phyloP scores from a whole-genome alignment of 2,888 invertebrate species.

The Clistopyga incitator region DNA sequence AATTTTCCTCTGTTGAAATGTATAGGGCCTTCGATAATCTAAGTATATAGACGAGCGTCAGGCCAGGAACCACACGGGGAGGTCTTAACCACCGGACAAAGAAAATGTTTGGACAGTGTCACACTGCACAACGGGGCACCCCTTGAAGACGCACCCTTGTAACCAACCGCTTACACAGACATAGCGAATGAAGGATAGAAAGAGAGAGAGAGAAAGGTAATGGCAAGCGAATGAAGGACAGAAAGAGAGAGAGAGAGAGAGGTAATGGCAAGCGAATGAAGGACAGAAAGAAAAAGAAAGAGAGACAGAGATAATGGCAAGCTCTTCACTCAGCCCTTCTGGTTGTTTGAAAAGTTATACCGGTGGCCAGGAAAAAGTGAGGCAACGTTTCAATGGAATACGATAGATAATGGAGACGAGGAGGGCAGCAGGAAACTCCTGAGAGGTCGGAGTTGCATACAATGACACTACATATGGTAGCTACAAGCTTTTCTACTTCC shows the following conservation, averaged over 20 bases:
- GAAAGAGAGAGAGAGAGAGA: conserved; percentile 38
- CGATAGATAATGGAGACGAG: conserved; percentile 1
- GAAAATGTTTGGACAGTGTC: conserved; percentile 84
- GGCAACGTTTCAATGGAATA: background rate
- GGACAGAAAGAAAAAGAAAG: conserved; percentile 29
- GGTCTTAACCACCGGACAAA: conserved; percentile 83
- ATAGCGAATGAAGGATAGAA: conserved; percentile 9
- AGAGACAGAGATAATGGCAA: conserved; percentile 33
- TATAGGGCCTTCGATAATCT: conserved; percentile 78
- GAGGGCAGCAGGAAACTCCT: background rate
- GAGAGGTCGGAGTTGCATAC: background rate
- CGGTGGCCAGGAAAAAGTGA: conserved; percentile 7
- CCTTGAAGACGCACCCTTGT: conserved; percentile 76
- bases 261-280: conserved; percentile 24
- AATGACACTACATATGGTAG: conserved; percentile 2
- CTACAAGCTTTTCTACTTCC: background rate
- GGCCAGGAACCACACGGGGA: conserved; percentile 74
- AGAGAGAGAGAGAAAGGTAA: conserved; percentile 41
- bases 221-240: too few species aligned
- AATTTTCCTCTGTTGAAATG: conserved; percentile 59
- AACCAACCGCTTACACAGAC: conserved; percentile 53
- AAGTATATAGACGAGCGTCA: conserved; percentile 76
- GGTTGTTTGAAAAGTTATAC: conserved; percentile 55
- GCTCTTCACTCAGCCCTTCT: conserved; percentile 54
- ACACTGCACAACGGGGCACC: conserved; percentile 79